Evolutionary conservation across 1,140 invertebrate species (phyloP).

Genomic region (Myzus persicae): DNA sequence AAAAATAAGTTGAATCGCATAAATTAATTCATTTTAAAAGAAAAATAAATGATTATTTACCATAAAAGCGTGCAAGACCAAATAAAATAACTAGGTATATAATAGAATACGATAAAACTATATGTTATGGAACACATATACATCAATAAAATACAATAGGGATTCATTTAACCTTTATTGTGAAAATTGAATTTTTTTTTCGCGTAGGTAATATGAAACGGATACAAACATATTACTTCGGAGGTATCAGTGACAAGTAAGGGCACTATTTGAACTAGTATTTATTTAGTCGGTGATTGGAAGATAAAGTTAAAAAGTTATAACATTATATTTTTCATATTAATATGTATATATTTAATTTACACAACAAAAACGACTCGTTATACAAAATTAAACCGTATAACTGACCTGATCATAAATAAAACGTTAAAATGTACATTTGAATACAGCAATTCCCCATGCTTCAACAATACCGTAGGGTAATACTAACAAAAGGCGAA

Average conservation of each 20-base stretch:
- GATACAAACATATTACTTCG: background rate
- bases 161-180: background rate
- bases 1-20: background rate
- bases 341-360: background rate
- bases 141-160: background rate
- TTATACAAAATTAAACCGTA: background rate
- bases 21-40: background rate
- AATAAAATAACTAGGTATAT: background rate
- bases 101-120: background rate
- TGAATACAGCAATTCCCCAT: background rate
- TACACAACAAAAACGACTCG: conserved; percentile 22
- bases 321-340: background rate
- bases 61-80: background rate
- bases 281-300: background rate
- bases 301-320: conserved; percentile 2
- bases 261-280: background rate
- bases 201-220: background rate
- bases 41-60: background rate
- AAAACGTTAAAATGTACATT: conserved; percentile 24
- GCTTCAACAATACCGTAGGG: conserved; percentile 23
- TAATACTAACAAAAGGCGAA: conserved; percentile 7
- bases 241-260: background rate
- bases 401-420: conserved; percentile 35
- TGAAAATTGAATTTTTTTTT: background rate
- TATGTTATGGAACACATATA: background rate